Base-by-base conservation (phyloP, 64 coral and sea anemone genomes). In the Pachyseris speciosa region DNA sequence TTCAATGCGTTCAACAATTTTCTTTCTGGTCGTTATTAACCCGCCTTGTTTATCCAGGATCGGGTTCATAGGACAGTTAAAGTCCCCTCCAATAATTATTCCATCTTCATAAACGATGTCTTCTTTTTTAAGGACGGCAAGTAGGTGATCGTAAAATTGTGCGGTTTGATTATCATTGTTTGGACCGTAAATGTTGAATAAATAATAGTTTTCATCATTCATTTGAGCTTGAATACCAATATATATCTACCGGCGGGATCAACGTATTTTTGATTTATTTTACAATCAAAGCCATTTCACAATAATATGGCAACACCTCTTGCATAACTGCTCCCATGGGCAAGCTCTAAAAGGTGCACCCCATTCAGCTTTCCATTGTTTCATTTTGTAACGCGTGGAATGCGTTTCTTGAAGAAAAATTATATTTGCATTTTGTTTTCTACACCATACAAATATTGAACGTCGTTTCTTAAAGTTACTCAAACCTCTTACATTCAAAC, bases 151-250 rank as follows among this genome's bases (percentile, higher is more conserved):
- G 10, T 57, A 57, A 57, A 57, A 57, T 57, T 57, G 52, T 17
- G 53, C 53, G 17, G 53, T 16, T 58, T 58, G 53, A 58, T 58
- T 58, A 22, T 58, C 53, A 58, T 58, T 17, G 11, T 58, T 17
- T 58, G 11, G 45, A 48, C 7, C 45, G 15, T 48, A 48, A 48
- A 48, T 13, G 15, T 48, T 48, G 45, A 48, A 58, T 58, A 58
- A 58, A 58, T 58, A 58, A 16, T 58, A 58, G 19, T 58, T 67
- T 67, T 67, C 25, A 1, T 67, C 64, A 22, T 33, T 67, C 27
- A 67, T 26, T 67, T 67, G 64, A 6, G 64, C 64, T 67, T 67
- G 64, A 22, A 67, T 33, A 67, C 64, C 64, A 67, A n/a, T n/a
- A 67, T 33, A 29, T 36, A 67, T 67, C 9, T 67, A 67, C 64